These are phyloP conservation scores for Trialeurodes vaporariorum DNA, from an alignment of 1,140 invertebrate genomes.

Conservation along the genomic window DNA sequence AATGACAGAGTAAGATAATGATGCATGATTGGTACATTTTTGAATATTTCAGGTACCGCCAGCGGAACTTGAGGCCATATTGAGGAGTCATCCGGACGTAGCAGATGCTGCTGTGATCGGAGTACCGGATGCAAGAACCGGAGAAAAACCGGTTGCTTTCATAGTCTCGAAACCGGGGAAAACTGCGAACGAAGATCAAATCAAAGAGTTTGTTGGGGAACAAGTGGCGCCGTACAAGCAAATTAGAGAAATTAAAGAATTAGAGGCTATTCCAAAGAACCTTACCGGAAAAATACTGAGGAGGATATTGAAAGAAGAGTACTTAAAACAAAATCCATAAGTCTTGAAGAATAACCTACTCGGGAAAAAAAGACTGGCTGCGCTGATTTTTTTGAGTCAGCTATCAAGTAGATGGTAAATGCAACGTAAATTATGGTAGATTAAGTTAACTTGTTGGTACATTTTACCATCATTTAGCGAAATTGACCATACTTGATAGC, in stretches of 20 bases:
- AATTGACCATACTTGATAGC: no score
- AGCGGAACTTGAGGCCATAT: constrained; percentile 55
- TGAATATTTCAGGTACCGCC: constrained; percentile 40
- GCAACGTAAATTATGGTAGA: no score
- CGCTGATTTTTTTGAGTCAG: no score
- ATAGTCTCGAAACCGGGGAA: constrained; percentile 41
- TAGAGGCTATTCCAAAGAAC: constrained; percentile 35
- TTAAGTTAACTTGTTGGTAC: no score
- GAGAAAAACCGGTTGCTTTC: constrained; percentile 50
- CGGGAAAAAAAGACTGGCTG: no score
- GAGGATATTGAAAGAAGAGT: constrained; percentile 38
- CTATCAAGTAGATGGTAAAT: no score
- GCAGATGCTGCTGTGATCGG: constrained; percentile 59
- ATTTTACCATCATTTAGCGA: no score
- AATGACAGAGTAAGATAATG: no score
- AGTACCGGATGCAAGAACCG: constrained; percentile 45
- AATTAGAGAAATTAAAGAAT: neutral
- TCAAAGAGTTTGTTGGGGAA: constrained; percentile 42
- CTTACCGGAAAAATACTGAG: constrained; percentile 62
- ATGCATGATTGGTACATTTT: no score
- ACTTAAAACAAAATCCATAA: no score
- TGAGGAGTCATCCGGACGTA: constrained; percentile 50
- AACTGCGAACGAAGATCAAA: constrained; percentile 36
- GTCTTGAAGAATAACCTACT: no score
- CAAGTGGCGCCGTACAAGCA: constrained; percentile 8